These are phyloP conservation scores for Megathymus violae DNA, from an alignment of 1,140 invertebrate genomes.

Conservation along the genomic window DNA sequence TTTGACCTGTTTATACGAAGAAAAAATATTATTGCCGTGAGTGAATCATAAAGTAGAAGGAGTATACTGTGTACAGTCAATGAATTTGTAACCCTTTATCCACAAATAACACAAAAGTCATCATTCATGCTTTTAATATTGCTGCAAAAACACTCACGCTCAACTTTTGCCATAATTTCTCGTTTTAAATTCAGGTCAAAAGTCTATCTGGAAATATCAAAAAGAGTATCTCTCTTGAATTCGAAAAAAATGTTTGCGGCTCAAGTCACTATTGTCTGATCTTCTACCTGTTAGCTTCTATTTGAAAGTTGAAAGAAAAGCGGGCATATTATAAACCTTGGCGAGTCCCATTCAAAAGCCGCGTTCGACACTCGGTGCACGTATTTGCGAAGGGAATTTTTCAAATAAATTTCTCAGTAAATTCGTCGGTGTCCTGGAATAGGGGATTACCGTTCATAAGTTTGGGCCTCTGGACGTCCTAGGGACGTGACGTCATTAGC, in stretches of 20 bases:
- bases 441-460: conserved; percentile 18
- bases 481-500: conserved; percentile 17
- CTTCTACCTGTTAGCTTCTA: conserved; percentile 5
- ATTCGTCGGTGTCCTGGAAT: conserved; percentile 19
- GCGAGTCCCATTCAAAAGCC: background rate
- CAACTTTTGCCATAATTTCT: background rate
- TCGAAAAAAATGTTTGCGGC: conserved; percentile 10
- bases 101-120: background rate
- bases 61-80: no score
- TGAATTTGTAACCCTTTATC: background rate
- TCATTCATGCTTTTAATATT: background rate
- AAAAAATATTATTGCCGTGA: no score
- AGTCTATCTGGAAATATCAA: conserved; percentile 5
- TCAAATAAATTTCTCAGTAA: conserved; percentile 27
- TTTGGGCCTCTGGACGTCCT: conserved; percentile 20
- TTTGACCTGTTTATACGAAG: no score
- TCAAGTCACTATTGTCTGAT: background rate
- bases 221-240: conserved; percentile 7
- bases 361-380: conserved; percentile 13
- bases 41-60: no score
- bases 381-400: conserved; percentile 24
- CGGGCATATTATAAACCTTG: conserved; percentile 4
- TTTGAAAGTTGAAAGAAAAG: conserved; percentile 7
- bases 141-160: background rate
- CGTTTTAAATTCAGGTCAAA: conserved; percentile 14